Base-by-base conservation (phyloP, 2,888 invertebrate species). In the Aproaerema taeniolella region DNA sequence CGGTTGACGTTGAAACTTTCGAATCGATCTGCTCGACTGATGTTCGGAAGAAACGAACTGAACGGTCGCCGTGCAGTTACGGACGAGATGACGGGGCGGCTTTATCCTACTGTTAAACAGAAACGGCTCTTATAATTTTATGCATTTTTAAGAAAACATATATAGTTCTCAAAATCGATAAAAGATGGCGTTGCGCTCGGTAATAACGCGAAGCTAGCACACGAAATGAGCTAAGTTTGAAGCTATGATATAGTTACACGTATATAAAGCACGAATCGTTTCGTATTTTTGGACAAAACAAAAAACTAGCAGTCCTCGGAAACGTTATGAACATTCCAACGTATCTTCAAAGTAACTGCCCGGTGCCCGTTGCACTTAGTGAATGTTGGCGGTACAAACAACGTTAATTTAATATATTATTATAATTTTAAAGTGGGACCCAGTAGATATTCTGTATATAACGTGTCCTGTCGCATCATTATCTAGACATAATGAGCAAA, bases 311-410 rank as follows among this genome's bases (percentile, higher is more conserved):
- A n/a, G n/a, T n/a, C n/a, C n/a, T n/a, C n/a, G n/a, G n/a, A n/a
- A n/a, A n/a, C n/a, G n/a, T n/a, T n/a, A n/a, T n/a, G n/a, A n/a
- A n/a, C n/a, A n/a, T n/a, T n/a, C n/a, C n/a, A n/a, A n/a, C n/a
- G n/a, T n/a, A n/a, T n/a, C n/a, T n/a, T n/a, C n/a, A n/a, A 55
- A 66, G 69, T 64, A 62, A 58, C 50, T 51, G 61, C 70, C 56
- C 55, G 50, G 63, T 61, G 64, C 53, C 49, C 43, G 48, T 60
- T 52, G 76, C 80, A 77, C 81, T 64, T 58, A 75, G 78, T 66
- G 80, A 80, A 81, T 75, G 80, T 78, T 76, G 83, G 80, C 81
- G 73, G 72, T 76, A 71, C 73, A 67, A 71, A 70, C 55, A 64
- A 61, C 54, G 46, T 69, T 72, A 62, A 56, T 71, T 70, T 67